Base-by-base conservation (phyloP, 2,888 invertebrate genomes). In the Hirtodrosophila alboralis region DNA sequence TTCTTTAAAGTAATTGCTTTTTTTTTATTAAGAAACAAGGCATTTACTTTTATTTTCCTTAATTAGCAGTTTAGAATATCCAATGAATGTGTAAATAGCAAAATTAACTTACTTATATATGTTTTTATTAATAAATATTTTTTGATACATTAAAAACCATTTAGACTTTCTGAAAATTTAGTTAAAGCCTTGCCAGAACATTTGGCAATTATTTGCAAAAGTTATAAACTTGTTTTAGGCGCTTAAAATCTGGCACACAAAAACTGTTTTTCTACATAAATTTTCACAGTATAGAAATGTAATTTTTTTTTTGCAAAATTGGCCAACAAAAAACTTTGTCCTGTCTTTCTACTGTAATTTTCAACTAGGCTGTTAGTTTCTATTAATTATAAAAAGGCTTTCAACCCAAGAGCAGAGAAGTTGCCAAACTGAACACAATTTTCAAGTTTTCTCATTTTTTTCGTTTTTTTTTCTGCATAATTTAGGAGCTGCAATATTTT, bases 381-480 rank as follows among this genome's bases (percentile, higher is more conserved):
- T 66, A 49, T 49, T 63, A 63, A 64, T 63, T 61, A 62, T 34
- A 30, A 52, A 40, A 52, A 38, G 18, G 38, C 44, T 51, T n/a
- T 57, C 18, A 33, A 23, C 23, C 23, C 8, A 18, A 4, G 18
- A 18, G 10, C 6, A 6, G 8, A 49, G 30, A 12, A 41, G 31
- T 18, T 51, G 31, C 12, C 44, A 54, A n/a, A 56, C 30, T 40
- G 8, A 23, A 23, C 23, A 23, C 6, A 8, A 23, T 23, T 3
- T 23, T 2, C 8, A 8, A 23, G 1, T 23, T 7, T 7, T 23
- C 8, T 23, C 7, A 23, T 8, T 7, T 23, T 23, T 23, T 23
- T 21, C 5, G 23, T 23, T 23, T 23, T 8, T 7, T n/a, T n/a
- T n/a, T n/a, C n/a, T n/a, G n/a, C n/a, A n/a, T n/a, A n/a, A n/a